Evolutionary conservation across 2,113 vertebrate genomes (phyloP).

Genomic region (Felis chaus): DNA sequence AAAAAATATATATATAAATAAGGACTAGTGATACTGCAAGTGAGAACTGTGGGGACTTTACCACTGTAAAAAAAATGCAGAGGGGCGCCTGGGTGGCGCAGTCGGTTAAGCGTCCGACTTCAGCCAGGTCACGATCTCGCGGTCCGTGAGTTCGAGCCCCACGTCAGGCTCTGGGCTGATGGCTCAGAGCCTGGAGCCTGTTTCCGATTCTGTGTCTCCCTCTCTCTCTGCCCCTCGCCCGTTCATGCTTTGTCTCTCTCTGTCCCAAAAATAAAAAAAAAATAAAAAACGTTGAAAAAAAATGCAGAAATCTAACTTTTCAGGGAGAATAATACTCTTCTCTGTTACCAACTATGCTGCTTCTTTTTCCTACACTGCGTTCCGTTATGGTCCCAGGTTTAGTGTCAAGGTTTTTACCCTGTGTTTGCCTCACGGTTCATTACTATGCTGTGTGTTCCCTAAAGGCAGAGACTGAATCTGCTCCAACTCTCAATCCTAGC

Average conservation of each 20-base stretch:
- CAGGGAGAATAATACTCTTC: background rate
- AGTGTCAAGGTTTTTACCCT: background rate
- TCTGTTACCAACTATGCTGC: background rate
- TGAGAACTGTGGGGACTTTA: background rate
- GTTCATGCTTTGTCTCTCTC: too few species aligned
- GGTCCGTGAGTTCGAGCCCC: too few species aligned
- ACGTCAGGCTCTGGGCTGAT: too few species aligned
- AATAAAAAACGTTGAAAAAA: background rate
- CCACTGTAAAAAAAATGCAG: background rate
- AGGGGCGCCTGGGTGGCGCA: too few species aligned
- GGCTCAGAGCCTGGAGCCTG: too few species aligned
- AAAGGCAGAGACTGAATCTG: background rate
- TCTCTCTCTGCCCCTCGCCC: too few species aligned
- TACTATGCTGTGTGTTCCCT: background rate
- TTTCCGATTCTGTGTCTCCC: too few species aligned
- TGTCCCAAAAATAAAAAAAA: too few species aligned
- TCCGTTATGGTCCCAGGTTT: background rate
- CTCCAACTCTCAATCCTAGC: background rate
- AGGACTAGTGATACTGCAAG: background rate
- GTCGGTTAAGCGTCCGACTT: too few species aligned
- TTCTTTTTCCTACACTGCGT: background rate
- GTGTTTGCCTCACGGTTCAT: background rate
- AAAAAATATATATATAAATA: background rate
- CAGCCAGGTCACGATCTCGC: too few species aligned
- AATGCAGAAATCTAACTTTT: background rate